Percentiles rank a stretch among this genome's conserved stretches.
phyloP scores from a whole-genome alignment of 2,888 invertebrate genomes.

The Carcina quercana region DNA sequence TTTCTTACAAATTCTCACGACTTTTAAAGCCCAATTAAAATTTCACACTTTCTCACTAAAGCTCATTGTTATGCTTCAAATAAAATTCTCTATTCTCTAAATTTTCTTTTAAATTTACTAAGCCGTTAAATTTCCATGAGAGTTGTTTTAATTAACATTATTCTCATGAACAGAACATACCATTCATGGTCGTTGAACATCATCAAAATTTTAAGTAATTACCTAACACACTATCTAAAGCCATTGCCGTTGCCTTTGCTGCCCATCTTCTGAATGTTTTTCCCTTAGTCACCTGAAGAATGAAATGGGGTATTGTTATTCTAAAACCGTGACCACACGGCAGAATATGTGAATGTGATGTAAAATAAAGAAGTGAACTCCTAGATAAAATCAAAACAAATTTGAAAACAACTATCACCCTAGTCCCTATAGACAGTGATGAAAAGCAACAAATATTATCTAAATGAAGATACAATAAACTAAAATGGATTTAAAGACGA shows the following conservation, averaged over 20 bases:
- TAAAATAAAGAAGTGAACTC: neutral
- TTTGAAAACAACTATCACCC: conserved; percentile 7
- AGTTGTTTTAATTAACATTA: conserved; percentile 30
- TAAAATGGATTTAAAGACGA: conserved; percentile 34
- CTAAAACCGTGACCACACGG: neutral
- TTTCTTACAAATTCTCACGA: neutral
- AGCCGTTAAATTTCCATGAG: conserved; percentile 10
- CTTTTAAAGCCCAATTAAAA: neutral
- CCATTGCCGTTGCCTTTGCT: neutral
- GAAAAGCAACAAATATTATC: conserved; percentile 37
- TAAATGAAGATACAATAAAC: conserved; percentile 68
- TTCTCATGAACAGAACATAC: conserved; percentile 25
- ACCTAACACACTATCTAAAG: conserved; percentile 1
- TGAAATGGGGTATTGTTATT: neutral
- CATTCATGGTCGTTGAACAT: conserved; percentile 27
- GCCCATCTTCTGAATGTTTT: neutral
- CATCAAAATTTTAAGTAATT: conserved; percentile 24
- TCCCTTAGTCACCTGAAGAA: neutral
- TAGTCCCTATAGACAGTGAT: conserved; percentile 19
- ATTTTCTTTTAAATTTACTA: neutral
- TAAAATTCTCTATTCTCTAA: neutral
- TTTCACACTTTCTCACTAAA: neutral
- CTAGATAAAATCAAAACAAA: conserved; percentile 1
- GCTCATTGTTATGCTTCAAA: neutral
- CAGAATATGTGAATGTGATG: neutral